These are phyloP conservation scores for Apotomis turbidana DNA, from an alignment of 2,888 invertebrate species.

Conservation along the genomic window DNA sequence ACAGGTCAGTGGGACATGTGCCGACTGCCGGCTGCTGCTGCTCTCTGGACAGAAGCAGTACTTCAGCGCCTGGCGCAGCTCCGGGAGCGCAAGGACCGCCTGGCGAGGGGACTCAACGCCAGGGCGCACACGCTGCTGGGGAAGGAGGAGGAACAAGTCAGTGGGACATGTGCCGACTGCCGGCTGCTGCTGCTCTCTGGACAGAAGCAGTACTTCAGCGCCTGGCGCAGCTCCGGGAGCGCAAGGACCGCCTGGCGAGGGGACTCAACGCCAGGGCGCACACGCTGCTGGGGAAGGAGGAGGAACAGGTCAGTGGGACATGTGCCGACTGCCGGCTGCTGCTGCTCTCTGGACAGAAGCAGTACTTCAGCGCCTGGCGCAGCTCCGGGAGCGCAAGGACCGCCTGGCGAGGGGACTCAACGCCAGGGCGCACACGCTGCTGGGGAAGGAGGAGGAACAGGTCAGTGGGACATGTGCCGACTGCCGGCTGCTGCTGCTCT, in stretches of 20 bases:
- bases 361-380: slow-evolving; percentile 68
- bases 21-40: too few relatives aligned
- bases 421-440: slow-evolving; percentile 92
- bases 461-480: slow-evolving; percentile 56
- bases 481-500: too few relatives aligned
- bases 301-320: slow-evolving; percentile 86
- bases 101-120: slow-evolving; percentile 84
- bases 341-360: too few relatives aligned
- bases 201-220: slow-evolving; percentile 53
- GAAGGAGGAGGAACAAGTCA: slow-evolving; percentile 92
- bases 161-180: too few relatives aligned
- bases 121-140: slow-evolving; percentile 94
- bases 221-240: slow-evolving; percentile 82
- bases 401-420: slow-evolving; percentile 84
- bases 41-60: too few relatives aligned
- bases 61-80: slow-evolving; percentile 78
- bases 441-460: slow-evolving; percentile 94
- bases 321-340: too few relatives aligned
- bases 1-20: slow-evolving; percentile 74
- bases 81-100: slow-evolving; percentile 85
- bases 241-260: slow-evolving; percentile 86
- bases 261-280: slow-evolving; percentile 89
- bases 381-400: slow-evolving; percentile 85
- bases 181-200: too few relatives aligned
- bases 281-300: slow-evolving; percentile 92